These are phyloP conservation scores for Mustela nigripes DNA, from an alignment of 2,113 vertebrate species.

Conservation along the genomic window DNA sequence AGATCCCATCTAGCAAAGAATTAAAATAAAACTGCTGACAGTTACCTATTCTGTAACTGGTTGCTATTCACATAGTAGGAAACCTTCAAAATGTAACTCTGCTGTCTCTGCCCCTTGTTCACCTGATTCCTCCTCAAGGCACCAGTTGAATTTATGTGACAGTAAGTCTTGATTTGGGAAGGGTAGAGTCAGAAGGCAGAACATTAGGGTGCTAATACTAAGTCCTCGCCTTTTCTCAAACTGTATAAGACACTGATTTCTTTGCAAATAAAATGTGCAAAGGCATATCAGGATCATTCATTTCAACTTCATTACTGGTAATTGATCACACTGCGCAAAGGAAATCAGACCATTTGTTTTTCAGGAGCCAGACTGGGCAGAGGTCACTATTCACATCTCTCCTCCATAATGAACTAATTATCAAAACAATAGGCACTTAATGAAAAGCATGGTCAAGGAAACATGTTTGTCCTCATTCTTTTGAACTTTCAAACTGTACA, in stretches of 20 bases:
- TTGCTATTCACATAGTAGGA: background rate
- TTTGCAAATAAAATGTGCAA: slow-evolving; percentile 51
- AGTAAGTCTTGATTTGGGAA: background rate
- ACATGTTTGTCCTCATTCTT: slow-evolving; percentile 56
- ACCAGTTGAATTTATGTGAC: slow-evolving; percentile 51
- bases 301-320: slow-evolving; percentile 70
- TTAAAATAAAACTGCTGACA: slow-evolving; percentile 62
- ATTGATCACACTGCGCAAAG: slow-evolving; percentile 71
- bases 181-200: background rate
- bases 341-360: slow-evolving; percentile 71
- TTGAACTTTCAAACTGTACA: slow-evolving; percentile 40
- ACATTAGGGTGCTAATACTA: background rate
- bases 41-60: background rate
- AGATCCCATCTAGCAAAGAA: slow-evolving; percentile 47
- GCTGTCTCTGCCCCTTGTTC: slow-evolving; percentile 1
- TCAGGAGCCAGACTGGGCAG: slow-evolving; percentile 45
- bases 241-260: background rate
- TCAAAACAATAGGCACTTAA: slow-evolving; percentile 71
- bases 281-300: slow-evolving; percentile 47
- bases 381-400: slow-evolving; percentile 65
- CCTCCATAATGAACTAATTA: slow-evolving; percentile 75
- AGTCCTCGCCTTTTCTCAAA: background rate
- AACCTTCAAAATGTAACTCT: background rate
- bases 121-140: slow-evolving; percentile 20
- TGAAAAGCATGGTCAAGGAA: slow-evolving; percentile 53